Evolutionary conservation across 1,140 invertebrate species (phyloP).

Genomic region (Drosophila tristis): DNA sequence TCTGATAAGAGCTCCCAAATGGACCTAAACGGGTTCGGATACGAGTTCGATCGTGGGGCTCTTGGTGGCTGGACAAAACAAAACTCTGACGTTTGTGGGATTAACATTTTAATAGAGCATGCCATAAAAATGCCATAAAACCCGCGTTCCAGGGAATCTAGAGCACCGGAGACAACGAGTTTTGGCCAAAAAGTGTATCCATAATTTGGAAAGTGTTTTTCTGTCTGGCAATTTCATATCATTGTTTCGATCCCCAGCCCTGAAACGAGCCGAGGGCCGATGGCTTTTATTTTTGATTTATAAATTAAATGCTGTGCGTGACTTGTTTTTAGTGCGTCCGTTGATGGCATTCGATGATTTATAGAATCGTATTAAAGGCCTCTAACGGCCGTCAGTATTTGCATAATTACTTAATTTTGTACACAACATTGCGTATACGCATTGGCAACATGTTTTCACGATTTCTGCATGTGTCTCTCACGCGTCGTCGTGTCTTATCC

Average conservation of each 20-base stretch:
- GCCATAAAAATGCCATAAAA: slow-evolving; percentile 73
- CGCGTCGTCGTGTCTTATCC: slow-evolving; percentile 13
- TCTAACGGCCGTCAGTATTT: slow-evolving; percentile 55
- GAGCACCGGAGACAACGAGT: slow-evolving; percentile 34
- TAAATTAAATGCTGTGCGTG: slow-evolving; percentile 65
- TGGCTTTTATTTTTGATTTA: slow-evolving; percentile 13
- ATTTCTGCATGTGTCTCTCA: slow-evolving; percentile 38
- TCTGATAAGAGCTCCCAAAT: slow-evolving; percentile 64
- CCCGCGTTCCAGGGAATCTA: slow-evolving; percentile 44
- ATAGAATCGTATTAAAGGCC: slow-evolving; percentile 68
- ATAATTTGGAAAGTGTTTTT: slow-evolving; percentile 43
- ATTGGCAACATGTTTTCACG: slow-evolving; percentile 40
- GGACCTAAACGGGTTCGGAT: slow-evolving; percentile 44
- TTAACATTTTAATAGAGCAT: slow-evolving; percentile 78
- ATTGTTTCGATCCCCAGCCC: slow-evolving; percentile 29
- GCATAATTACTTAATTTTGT: slow-evolving; percentile 77
- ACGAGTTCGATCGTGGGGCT: background rate
- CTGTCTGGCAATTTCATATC: slow-evolving; percentile 21
- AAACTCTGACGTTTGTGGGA: slow-evolving; percentile 45
- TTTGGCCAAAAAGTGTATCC: slow-evolving; percentile 3
- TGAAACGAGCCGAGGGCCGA: background rate
- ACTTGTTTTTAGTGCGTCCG: slow-evolving; percentile 53
- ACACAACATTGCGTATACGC: slow-evolving; percentile 55
- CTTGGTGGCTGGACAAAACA: slow-evolving; percentile 38
- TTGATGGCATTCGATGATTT: slow-evolving; percentile 59